Base-by-base conservation (phyloP, 2,797 vertebrate species). In the Etheostoma perlongum region DNA sequence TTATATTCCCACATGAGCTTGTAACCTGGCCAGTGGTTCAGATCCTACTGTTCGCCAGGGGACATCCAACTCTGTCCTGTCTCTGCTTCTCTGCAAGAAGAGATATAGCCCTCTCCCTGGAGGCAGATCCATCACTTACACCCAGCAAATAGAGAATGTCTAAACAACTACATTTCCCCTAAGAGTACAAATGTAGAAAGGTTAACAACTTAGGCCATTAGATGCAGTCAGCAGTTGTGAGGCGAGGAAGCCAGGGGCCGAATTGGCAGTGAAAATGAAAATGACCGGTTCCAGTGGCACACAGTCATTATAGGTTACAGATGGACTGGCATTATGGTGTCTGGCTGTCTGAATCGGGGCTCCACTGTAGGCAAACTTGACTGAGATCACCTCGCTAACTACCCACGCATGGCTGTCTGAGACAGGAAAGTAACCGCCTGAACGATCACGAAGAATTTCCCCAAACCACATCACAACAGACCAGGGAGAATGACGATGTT, bases 271-370 rank as follows among this genome's bases (percentile, higher is more conserved):
- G 84, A 90, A 90, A 92, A 88, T 18, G 79, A 88, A 94, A 93
- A 93, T 93, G 92, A 91, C 91, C 92, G 78, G 92, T 92, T 94
- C 79, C 86, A 91, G 76, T 88, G 90, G 86, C 88, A 93, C 88
- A 90, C 90, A 64, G 89, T 94, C 86, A 93, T 94, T 93, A 91
- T 88, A 89, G 93, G 86, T 91, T 91, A 86, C 88, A 92, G 88
- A 92, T 89, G 89, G 89, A 89, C 91, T 91, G 92, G 89, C 90
- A 94, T 94, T 94, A 94, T 90, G 90, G 91, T 93, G 93, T 94
- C 93, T 94, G 92, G 90, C 89, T 84, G 89, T 92, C 91, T 93
- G 90, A 90, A 90, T 84, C 63, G 77, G 87, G 90, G 87, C 90
- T 91, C 89, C 88, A 85, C 86, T 86, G 82, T 74, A 92, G 89